Conservation (phyloP, 2,113 vertebrate genomes). For the Hyaena hyaena region DNA sequence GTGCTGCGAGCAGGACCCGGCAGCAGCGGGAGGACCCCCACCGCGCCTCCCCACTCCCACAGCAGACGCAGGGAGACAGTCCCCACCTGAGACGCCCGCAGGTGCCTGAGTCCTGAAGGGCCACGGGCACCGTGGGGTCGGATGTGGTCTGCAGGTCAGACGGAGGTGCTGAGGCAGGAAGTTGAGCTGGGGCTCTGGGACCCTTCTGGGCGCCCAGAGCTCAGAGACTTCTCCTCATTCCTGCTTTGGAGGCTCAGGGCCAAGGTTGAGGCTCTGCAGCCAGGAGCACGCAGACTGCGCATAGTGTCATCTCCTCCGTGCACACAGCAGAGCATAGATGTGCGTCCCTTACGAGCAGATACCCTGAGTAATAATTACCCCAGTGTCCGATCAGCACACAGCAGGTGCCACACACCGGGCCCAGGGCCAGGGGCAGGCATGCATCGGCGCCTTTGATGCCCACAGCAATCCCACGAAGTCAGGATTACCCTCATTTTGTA, state of each 20-base stretch:
- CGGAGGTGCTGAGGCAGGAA: not conserved
- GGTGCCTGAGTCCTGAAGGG: not conserved
- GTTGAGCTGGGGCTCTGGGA: too few relatives aligned
- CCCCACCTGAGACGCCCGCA: not conserved
- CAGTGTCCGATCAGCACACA: not conserved
- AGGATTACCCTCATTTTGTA: too few relatives aligned
- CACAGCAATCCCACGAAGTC: rapidly evolving
- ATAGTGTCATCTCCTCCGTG: too few relatives aligned
- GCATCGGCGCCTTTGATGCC: rapidly evolving
- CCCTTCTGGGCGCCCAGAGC: not conserved
- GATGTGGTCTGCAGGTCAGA: too few relatives aligned
- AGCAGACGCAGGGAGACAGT: not conserved
- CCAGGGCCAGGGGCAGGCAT: rapidly evolving
- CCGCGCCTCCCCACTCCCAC: not conserved
- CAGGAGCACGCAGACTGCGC: rapidly evolving
- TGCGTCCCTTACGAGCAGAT: not conserved
- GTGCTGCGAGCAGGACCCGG: not conserved
- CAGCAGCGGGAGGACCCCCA: too few relatives aligned
- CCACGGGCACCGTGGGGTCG: too few relatives aligned
- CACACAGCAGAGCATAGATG: not conserved
- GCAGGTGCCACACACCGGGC: rapidly evolving
- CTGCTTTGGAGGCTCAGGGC: not conserved
- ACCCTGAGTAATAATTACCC: not conserved
- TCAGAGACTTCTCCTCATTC: not conserved
- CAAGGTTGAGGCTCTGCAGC: not conserved